A percentile compares a stretch with the other conserved stretches of the same genome.
These are phyloP conservation scores for Cinclus mexicanus DNA, from an alignment of 2,113 vertebrate genomes.

Conservation along the genomic window DNA sequence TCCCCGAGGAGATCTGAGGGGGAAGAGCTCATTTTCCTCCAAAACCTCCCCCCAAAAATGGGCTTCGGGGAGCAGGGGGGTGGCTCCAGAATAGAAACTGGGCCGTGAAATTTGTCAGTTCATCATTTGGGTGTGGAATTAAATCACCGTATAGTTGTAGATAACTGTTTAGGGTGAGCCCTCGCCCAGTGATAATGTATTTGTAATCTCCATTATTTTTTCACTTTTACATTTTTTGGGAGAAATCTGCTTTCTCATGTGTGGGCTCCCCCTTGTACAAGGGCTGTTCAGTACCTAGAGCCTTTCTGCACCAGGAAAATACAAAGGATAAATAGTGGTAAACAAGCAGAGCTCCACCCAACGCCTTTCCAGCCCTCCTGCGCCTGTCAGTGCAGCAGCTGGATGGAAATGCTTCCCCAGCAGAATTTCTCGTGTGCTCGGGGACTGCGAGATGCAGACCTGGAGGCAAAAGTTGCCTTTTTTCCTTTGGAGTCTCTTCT, in stretches of 20 bases:
- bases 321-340: neutral
- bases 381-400: neutral
- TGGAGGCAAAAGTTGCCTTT: neutral
- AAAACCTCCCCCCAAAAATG: neutral
- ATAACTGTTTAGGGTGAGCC: neutral
- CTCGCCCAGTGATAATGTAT: neutral
- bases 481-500: neutral
- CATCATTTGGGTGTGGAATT: neutral
- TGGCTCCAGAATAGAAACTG: neutral
- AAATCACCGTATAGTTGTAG: neutral
- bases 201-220: neutral
- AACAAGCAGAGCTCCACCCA: neutral
- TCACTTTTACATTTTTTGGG: neutral
- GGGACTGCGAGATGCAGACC: neutral
- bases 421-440: neutral
- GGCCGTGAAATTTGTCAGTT: neutral
- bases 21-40: neutral
- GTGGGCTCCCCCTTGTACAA: neutral
- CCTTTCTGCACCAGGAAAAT: neutral
- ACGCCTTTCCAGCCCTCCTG: neutral
- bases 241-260: neutral
- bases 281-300: neutral
- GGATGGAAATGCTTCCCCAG: neutral
- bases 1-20: neutral
- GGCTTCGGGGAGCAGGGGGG: neutral